Evolutionary conservation across 2,888 invertebrate genomes (phyloP), one percentile per base, ranked within the genome.

Genomic region (Pammene aurita): DNA sequence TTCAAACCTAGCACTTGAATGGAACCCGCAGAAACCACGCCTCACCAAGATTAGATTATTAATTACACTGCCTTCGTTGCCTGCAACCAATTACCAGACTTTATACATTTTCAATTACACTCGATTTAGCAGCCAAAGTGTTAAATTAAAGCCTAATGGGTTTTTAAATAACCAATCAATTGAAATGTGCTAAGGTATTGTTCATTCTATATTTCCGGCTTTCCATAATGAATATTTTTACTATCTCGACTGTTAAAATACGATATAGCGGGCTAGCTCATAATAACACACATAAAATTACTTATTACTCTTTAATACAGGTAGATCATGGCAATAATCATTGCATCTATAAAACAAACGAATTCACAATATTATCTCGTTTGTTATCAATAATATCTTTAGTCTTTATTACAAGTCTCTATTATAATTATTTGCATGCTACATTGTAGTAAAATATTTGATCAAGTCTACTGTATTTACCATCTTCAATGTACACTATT

Each of bases 1-100:
- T 61, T 56, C 14, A 56, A 48, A 41, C 18, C 35, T 26, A 16
- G 26, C 9, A 55, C 58, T 41, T 38, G 52, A 55, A 50, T 60
- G 50, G 7, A 52, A 52, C 58, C 14, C 62, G 56, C n/a, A 62
- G 62, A 62, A 41, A 56, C 55, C 71, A 74, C 76, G 71, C 63
- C 67, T 56, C 67, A 62, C 55, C 66, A 71, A 74, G 77, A 80
- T 88, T 87, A 88, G 86, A 88, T 89, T 89, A 89, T 88, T 88
- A 88, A 88, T 88, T 88, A 87, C 85, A 81, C 81, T 80, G 48
- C 77, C 66, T 76, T 79, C 84, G 85, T 84, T 54, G 52, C 68
- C 57, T 57, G 62, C 41, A 67, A 42, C 57, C 68, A 69, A 69
- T 69, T 58, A 46, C 35, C 46, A 46, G 64, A 69, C 58, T 64